phyloP scores from a whole-genome alignment of 2,113 vertebrate species.

The Uria aalge region DNA sequence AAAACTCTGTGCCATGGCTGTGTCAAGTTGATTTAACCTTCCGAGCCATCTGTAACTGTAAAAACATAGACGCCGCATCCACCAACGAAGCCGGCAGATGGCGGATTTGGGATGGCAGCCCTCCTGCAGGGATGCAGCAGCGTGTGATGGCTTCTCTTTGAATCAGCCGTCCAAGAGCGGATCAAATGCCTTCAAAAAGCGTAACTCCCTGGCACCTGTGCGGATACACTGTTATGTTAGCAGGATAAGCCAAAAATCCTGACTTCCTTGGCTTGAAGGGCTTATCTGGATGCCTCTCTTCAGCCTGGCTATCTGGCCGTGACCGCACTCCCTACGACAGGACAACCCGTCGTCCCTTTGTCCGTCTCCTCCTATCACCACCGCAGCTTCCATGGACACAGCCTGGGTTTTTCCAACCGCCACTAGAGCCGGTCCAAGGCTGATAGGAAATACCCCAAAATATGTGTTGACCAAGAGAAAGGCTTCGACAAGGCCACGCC shows the following conservation, averaged over 20 bases:
- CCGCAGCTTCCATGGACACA: neutral
- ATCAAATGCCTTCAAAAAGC: neutral
- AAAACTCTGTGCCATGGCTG: neutral
- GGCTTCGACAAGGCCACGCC: rapidly evolving
- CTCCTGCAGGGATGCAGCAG: neutral
- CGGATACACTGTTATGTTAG: neutral
- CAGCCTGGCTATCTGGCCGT: neutral
- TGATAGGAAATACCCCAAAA: neutral
- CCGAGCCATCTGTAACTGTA: conserved; percentile 5
- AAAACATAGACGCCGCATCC: neutral
- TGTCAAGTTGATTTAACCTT: neutral
- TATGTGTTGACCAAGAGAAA: neutral
- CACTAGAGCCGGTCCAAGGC: neutral
- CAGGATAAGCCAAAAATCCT: neutral
- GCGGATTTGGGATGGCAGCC: neutral
- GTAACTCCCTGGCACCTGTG: neutral
- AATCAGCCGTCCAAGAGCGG: neutral
- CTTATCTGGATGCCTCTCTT: neutral
- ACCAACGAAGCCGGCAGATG: neutral
- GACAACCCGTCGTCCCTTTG: neutral
- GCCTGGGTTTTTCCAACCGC: neutral
- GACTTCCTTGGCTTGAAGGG: neutral
- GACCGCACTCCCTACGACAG: neutral
- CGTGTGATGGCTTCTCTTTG: neutral
- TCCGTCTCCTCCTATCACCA: neutral